These are phyloP conservation scores for Enteromius fasciolatus DNA, from an alignment of 2,797 vertebrate species.

Conservation along the genomic window DNA sequence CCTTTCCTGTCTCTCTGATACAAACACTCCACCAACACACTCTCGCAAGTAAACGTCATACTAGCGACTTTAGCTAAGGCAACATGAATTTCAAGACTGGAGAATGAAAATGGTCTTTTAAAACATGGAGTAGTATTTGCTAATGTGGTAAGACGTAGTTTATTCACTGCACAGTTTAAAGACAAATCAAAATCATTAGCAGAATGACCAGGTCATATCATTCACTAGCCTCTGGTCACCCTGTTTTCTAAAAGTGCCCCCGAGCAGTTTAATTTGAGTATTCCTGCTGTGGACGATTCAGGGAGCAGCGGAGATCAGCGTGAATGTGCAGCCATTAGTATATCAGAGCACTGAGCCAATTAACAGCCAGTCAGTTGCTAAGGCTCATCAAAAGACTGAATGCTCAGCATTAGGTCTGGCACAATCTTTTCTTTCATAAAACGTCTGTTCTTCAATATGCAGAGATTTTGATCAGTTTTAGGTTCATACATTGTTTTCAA, in stretches of 20 bases:
- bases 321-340: slow-evolving; percentile 47
- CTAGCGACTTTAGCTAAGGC: background rate
- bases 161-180: background rate
- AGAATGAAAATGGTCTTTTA: background rate
- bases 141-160: background rate
- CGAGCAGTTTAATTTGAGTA: slow-evolving; percentile 24
- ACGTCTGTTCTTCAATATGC: background rate
- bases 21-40: background rate
- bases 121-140: background rate
- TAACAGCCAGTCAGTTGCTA: slow-evolving; percentile 32
- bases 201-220: slow-evolving; percentile 8
- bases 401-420: background rate
- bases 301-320: background rate
- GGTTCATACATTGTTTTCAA: background rate
- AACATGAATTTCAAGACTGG: background rate
- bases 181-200: slow-evolving; percentile 7
- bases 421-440: background rate
- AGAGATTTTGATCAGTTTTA: slow-evolving; percentile 4
- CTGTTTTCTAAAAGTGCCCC: slow-evolving; percentile 21
- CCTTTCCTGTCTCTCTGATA: slow-evolving; percentile 22
- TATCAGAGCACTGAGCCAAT: slow-evolving; percentile 41
- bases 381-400: slow-evolving; percentile 20
- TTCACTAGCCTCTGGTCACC: background rate
- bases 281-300: slow-evolving; percentile 11
- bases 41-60: background rate